Conservation (phyloP, 2,113 vertebrate species). For the Phylloscopus trochilus region DNA sequence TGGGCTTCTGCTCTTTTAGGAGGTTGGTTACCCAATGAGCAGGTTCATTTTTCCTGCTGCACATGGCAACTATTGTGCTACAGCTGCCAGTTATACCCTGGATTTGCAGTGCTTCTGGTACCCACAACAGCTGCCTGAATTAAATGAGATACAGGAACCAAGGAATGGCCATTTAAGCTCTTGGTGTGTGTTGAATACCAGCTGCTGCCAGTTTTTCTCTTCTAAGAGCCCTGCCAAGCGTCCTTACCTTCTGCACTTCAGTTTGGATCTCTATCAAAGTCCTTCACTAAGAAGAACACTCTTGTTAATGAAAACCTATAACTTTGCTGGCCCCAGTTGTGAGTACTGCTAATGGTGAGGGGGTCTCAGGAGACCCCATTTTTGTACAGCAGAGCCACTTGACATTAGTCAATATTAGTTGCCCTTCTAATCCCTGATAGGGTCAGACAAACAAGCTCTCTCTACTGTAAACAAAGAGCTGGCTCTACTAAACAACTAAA, state of each 20-base stretch:
- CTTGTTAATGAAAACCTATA: neutral
- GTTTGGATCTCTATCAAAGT: slow-evolving; percentile 26
- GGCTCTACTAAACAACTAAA: neutral
- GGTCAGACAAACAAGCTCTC: neutral
- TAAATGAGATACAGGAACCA: neutral
- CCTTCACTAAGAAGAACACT: neutral
- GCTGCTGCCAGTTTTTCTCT: neutral
- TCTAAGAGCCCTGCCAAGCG: slow-evolving; percentile 15
- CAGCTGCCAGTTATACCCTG: neutral
- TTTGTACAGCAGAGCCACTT: neutral
- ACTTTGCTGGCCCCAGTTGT: neutral
- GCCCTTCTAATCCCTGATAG: neutral
- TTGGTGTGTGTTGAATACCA: neutral
- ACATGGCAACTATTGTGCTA: neutral
- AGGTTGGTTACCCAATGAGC: neutral
- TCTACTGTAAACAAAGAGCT: neutral
- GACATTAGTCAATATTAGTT: slow-evolving; percentile 5
- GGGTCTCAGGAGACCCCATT: neutral
- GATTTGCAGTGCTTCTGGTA: neutral
- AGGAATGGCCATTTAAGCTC: neutral
- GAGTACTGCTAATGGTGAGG: neutral
- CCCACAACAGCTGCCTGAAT: neutral
- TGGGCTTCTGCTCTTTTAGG: neutral
- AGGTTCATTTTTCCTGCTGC: neutral
- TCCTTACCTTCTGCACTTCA: neutral